A percentile compares a stretch with the other conserved stretches of the same genome.
phyloP scores from a whole-genome alignment of 2,113 vertebrate genomes.

The Lepus europaeus region DNA sequence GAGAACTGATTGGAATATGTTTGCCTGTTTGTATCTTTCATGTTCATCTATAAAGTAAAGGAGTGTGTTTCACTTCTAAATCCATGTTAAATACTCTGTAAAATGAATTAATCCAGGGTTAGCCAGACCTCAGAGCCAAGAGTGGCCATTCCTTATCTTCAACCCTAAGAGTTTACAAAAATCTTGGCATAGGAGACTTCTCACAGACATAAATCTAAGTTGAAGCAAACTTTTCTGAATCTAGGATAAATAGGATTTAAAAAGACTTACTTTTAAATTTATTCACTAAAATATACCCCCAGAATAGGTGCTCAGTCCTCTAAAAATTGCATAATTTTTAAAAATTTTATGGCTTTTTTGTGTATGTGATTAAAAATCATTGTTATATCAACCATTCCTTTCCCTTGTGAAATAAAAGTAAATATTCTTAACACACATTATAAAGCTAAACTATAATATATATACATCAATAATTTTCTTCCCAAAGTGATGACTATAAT shows the following conservation, averaged over 20 bases:
- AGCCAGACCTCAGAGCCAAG: background rate
- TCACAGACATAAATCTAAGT: background rate
- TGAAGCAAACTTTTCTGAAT: background rate
- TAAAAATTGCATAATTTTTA: background rate
- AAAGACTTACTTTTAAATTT: background rate
- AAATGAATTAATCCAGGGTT: background rate
- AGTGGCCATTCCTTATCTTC: background rate
- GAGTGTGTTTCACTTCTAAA: background rate
- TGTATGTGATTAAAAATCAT: background rate
- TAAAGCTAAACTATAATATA: background rate
- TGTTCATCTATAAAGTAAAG: background rate
- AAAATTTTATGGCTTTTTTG: background rate
- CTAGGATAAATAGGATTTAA: background rate
- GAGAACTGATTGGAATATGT: background rate
- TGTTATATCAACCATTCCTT: background rate
- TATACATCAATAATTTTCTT: background rate
- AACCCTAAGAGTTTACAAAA: background rate
- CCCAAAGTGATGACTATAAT: background rate
- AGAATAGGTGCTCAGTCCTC: background rate
- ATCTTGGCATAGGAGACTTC: background rate
- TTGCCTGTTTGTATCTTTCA: rapidly evolving
- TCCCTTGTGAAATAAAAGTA: background rate
- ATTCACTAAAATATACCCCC: background rate
- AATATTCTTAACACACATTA: background rate
- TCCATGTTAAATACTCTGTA: background rate